A percentile compares a stretch with the other conserved stretches of the same genome.
Conservation (phyloP, 2,113 vertebrate genomes). For the Zosterops borbonicus region DNA sequence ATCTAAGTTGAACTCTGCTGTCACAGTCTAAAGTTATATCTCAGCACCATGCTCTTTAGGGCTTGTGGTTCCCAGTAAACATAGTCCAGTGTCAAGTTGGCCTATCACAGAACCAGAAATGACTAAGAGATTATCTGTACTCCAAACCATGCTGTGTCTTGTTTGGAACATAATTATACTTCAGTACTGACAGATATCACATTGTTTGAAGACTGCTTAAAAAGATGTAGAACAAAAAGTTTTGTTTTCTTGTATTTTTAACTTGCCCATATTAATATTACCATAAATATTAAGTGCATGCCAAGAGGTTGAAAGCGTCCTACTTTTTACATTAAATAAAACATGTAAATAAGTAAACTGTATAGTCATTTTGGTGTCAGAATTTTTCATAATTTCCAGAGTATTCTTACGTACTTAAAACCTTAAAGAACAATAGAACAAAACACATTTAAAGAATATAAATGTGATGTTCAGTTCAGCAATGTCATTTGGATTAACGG, state of each 20-base stretch:
- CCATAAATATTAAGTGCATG: neutral
- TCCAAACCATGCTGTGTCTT: neutral
- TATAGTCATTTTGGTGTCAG: neutral
- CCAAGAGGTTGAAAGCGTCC: neutral
- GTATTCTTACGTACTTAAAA: neutral
- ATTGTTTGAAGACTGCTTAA: neutral
- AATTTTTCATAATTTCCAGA: neutral
- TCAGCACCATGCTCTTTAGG: neutral
- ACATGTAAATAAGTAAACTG: neutral
- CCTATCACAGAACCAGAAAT: neutral
- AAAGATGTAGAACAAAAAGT: accelerated
- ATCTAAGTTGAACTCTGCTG: neutral
- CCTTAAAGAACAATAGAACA: neutral
- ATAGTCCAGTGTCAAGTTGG: neutral
- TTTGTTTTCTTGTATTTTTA: neutral
- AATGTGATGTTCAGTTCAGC: neutral
- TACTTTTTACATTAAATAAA: neutral
- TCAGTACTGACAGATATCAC: neutral
- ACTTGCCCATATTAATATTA: neutral
- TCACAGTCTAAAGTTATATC: neutral
- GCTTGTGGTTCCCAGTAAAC: neutral
- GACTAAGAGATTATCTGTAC: neutral
- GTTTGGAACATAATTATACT: neutral
- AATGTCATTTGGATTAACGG: neutral
- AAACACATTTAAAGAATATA: neutral